These are phyloP conservation scores for Charanyca ferruginea DNA, from an alignment of 2,888 invertebrate species.

Conservation along the genomic window DNA sequence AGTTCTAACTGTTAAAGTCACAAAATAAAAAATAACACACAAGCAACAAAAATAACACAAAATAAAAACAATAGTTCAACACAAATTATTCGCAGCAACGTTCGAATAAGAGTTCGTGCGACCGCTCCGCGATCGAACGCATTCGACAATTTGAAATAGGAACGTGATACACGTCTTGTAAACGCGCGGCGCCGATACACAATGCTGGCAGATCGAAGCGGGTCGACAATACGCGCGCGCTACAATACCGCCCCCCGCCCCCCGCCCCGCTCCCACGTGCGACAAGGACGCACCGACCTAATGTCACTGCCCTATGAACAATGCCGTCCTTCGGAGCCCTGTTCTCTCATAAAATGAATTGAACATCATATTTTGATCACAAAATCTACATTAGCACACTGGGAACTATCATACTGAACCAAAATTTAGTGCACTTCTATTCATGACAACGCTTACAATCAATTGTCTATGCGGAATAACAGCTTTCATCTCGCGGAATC, in stretches of 20 bases:
- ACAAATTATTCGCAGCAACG: slow-evolving; percentile 75
- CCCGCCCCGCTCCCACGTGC: slow-evolving; percentile 82
- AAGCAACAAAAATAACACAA: slow-evolving; percentile 72
- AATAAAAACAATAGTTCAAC: slow-evolving; percentile 77
- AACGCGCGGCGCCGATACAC: slow-evolving; percentile 85
- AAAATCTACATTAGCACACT: slow-evolving; percentile 32
- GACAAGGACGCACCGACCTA: slow-evolving; percentile 90
- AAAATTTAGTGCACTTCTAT: slow-evolving; percentile 73
- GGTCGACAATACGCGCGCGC: slow-evolving; percentile 90
- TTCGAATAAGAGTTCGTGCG: slow-evolving; percentile 74
- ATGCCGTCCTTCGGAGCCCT: slow-evolving; percentile 84
- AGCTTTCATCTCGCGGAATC: slow-evolving; percentile 86
- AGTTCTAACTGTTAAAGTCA: slow-evolving; percentile 73
- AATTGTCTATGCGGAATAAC: slow-evolving; percentile 89
- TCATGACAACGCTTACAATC: slow-evolving; percentile 81
- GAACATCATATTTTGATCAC: slow-evolving; percentile 65
- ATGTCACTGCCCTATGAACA: slow-evolving; percentile 91
- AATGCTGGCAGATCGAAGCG: slow-evolving; percentile 91
- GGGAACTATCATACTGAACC: slow-evolving; percentile 35
- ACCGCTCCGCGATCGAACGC: slow-evolving; percentile 81
- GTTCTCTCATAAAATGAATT: slow-evolving; percentile 73
- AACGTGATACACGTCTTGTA: slow-evolving; percentile 81
- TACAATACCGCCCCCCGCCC: slow-evolving; percentile 89
- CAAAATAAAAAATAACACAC: slow-evolving; percentile 65
- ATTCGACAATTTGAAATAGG: slow-evolving; percentile 71